A percentile compares a stretch with the other conserved stretches of the same genome.
These are phyloP conservation scores for Sphaerophoria taeniata DNA, from an alignment of 2,888 invertebrate genomes.

Conservation along the genomic window DNA sequence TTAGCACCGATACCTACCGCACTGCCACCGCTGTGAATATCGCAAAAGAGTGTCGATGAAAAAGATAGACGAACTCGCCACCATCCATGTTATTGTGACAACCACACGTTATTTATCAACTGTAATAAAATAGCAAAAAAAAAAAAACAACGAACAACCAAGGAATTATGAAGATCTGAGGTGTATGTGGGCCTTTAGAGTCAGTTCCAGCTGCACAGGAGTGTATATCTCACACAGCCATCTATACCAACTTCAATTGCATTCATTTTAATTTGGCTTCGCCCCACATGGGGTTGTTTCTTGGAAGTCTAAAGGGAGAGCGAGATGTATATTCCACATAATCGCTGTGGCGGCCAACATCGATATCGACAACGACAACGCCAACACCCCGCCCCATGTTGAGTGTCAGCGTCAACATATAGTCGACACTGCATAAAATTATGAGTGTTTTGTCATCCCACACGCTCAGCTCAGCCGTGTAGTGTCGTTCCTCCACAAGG, in stretches of 20 bases:
- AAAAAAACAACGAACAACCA: not conserved
- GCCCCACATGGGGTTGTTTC: slow-evolving; percentile 70
- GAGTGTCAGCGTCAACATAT: slow-evolving; percentile 40
- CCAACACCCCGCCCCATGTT: slow-evolving; percentile 53
- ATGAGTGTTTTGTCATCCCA: slow-evolving; percentile 67
- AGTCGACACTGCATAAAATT: slow-evolving; percentile 71
- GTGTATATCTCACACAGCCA: slow-evolving; percentile 39
- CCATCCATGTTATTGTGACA: slow-evolving; percentile 73
- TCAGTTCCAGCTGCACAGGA: slow-evolving; percentile 40
- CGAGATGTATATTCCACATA: too few relatives aligned
- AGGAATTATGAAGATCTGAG: slow-evolving; percentile 35
- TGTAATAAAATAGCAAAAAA: slow-evolving; percentile 32
- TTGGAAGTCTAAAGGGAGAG: slow-evolving; percentile 21
- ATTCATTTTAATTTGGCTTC: slow-evolving; percentile 69
- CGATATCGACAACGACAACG: not conserved
- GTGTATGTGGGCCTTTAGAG: slow-evolving; percentile 54
- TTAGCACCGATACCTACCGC: not conserved
- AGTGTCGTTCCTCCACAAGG: too few relatives aligned
- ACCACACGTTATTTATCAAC: slow-evolving; percentile 72
- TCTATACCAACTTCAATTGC: slow-evolving; percentile 55
- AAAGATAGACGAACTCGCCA: slow-evolving; percentile 59
- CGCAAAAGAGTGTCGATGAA: slow-evolving; percentile 68
- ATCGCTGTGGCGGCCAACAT: too few relatives aligned
- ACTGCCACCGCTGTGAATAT: slow-evolving; percentile 38
- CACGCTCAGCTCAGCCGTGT: slow-evolving; percentile 49